Evolutionary conservation across 2,797 vertebrate genomes (phyloP).

Genomic region (Synaphobranchus kaupii): DNA sequence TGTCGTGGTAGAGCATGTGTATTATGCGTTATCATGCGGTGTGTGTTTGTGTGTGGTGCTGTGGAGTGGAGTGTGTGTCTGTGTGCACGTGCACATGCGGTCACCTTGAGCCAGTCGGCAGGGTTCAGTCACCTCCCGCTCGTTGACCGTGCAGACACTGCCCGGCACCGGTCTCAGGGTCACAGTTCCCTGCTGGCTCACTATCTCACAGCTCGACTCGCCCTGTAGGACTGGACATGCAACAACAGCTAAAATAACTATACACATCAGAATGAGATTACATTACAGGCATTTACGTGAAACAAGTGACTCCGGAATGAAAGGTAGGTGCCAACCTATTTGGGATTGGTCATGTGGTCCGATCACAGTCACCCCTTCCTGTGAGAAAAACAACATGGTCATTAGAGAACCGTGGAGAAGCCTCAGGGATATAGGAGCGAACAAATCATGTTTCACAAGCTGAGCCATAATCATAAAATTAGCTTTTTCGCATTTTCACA

Average conservation of each 20-base stretch:
- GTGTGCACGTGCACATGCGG: background rate
- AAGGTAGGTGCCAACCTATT: slow-evolving; percentile 73
- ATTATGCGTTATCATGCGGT: background rate
- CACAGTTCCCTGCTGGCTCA: slow-evolving; percentile 84
- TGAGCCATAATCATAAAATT: background rate
- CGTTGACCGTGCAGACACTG: slow-evolving; percentile 83
- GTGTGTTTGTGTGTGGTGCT: background rate
- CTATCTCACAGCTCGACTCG: slow-evolving; percentile 83
- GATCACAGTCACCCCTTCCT: slow-evolving; percentile 93
- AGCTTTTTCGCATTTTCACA: background rate
- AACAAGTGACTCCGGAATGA: background rate
- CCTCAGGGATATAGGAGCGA: background rate
- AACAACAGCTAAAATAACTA: slow-evolving; percentile 38
- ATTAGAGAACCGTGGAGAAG: slow-evolving; percentile 21
- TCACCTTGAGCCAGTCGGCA: slow-evolving; percentile 92
- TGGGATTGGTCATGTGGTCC: slow-evolving; percentile 84
- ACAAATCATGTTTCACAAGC: background rate
- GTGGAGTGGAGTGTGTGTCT: background rate
- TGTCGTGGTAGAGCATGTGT: background rate
- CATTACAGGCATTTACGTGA: too few relatives aligned
- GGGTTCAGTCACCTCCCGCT: slow-evolving; percentile 77
- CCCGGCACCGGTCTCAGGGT: slow-evolving; percentile 77
- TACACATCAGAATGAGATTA: slow-evolving; percentile 1
- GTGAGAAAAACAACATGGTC: slow-evolving; percentile 42
- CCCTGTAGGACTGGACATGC: slow-evolving; percentile 80